phyloP scores from a whole-genome alignment of 2,113 vertebrate genomes.

The Reinhardtius hippoglossoides region DNA sequence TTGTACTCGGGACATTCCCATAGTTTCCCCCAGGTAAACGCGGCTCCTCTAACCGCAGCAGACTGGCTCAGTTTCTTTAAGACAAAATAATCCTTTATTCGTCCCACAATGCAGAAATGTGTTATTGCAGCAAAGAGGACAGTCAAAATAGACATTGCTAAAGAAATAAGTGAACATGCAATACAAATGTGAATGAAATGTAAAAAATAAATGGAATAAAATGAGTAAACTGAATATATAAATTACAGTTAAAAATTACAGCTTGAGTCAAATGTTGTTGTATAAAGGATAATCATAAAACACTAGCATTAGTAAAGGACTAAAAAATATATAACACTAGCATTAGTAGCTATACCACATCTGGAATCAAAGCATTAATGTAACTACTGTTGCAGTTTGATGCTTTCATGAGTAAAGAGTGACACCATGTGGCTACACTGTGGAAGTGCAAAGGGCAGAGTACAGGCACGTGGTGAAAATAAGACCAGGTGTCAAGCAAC shows the following conservation, averaged over 20 bases:
- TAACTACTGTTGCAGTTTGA: too few species aligned
- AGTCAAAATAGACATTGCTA: too few species aligned
- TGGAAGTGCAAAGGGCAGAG: neutral
- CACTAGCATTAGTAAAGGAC: too few species aligned
- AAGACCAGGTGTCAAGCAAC: too few species aligned
- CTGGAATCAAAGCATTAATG: too few species aligned
- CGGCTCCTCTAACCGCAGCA: neutral
- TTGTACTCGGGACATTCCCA: neutral
- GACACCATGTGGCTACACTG: conserved; percentile 56
- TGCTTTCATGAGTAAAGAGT: neutral
- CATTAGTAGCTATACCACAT: neutral
- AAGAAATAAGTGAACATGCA: too few species aligned
- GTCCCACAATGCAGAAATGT: neutral
- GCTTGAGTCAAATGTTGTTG: neutral
- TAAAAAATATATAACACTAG: too few species aligned
- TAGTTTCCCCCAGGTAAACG: conserved; percentile 1
- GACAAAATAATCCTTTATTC: neutral
- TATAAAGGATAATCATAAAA: too few species aligned
- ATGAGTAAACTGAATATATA: too few species aligned
- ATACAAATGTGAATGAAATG: neutral
- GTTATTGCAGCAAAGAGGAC: too few species aligned
- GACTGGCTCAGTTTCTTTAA: neutral
- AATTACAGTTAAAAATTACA: too few species aligned
- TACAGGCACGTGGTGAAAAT: too few species aligned
- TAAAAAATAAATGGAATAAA: neutral